Conservation (phyloP, 1,140 invertebrate species). For the Drosophila seguyi region DNA sequence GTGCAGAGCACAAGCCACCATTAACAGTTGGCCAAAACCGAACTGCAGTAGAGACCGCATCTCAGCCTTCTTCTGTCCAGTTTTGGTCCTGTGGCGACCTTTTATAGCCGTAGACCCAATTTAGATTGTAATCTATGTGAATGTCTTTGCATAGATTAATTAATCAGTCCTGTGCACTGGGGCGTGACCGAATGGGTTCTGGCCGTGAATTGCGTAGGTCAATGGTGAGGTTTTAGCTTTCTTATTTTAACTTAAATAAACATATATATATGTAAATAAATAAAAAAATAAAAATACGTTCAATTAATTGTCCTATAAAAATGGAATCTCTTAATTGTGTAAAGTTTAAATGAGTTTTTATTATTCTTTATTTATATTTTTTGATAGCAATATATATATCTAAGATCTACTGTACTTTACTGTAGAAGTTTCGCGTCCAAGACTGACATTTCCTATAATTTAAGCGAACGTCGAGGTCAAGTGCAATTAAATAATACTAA, state of each 20-base stretch:
- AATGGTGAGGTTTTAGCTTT: background rate
- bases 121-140: slow-evolving; percentile 55
- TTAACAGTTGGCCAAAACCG: slow-evolving; percentile 20
- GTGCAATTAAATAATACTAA: slow-evolving; percentile 5
- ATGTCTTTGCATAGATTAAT: slow-evolving; percentile 53
- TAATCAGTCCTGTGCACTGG: slow-evolving; percentile 27
- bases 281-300: background rate
- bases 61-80: slow-evolving; percentile 15
- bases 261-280: too few relatives aligned
- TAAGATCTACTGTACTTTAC: background rate
- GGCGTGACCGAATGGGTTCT: background rate
- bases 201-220: slow-evolving; percentile 5
- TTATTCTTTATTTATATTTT: background rate
- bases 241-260: background rate
- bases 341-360: background rate
- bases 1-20: slow-evolving; percentile 21
- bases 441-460: slow-evolving; percentile 42
- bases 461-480: slow-evolving; percentile 5
- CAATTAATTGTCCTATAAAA: too few relatives aligned
- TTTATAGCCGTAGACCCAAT: slow-evolving; percentile 41
- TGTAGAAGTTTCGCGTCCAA: background rate
- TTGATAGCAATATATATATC: background rate
- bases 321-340: too few relatives aligned
- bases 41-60: slow-evolving; percentile 41
- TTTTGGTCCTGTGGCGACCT: background rate